A percentile compares a stretch with the other conserved stretches of the same genome.
phyloP scores from a whole-genome alignment of 2,888 invertebrate species.

The Anticlea derivata region DNA sequence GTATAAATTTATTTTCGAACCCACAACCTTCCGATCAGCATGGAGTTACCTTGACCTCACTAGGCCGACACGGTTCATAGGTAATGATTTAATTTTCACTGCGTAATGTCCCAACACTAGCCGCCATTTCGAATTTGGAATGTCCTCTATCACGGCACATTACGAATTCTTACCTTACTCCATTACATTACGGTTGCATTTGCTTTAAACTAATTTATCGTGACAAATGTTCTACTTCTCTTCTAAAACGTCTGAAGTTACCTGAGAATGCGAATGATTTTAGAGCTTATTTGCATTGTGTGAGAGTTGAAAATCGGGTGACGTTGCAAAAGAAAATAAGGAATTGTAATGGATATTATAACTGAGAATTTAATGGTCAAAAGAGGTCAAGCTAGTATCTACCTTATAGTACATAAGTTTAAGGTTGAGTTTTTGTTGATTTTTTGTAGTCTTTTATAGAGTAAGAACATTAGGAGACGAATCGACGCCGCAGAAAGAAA shows the following conservation, averaged over 20 bases:
- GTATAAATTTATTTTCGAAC: not conserved
- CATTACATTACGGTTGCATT: slow-evolving; percentile 5
- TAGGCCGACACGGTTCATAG: too few species aligned
- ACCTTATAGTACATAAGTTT: not conserved
- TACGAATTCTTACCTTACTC: slow-evolving; percentile 24
- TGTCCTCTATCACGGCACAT: slow-evolving; percentile 29
- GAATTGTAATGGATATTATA: slow-evolving; percentile 6
- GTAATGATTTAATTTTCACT: too few species aligned
- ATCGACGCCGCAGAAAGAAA: slow-evolving; percentile 4
- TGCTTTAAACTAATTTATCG: slow-evolving; percentile 16
- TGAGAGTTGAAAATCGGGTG: slow-evolving; percentile 1
- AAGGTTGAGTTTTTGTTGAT: not conserved
- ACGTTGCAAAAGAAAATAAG: slow-evolving; percentile 2
- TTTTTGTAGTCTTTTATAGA: not conserved
- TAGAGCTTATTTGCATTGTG: not conserved
- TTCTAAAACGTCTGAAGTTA: slow-evolving; percentile 8
- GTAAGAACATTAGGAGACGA: not conserved
- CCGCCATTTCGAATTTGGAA: slow-evolving; percentile 43
- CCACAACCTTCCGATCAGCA: too few species aligned
- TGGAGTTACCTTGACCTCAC: too few species aligned
- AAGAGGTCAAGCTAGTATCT: not conserved
- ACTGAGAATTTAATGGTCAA: slow-evolving; percentile 2
- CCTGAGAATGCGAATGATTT: not conserved
- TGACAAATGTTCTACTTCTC: slow-evolving; percentile 4
- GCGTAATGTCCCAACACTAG: slow-evolving; percentile 12